A percentile compares a stretch with the other conserved stretches of the same genome.
phyloP scores from a whole-genome alignment of 2,113 vertebrate species.

The Triplophysa siluroides region DNA sequence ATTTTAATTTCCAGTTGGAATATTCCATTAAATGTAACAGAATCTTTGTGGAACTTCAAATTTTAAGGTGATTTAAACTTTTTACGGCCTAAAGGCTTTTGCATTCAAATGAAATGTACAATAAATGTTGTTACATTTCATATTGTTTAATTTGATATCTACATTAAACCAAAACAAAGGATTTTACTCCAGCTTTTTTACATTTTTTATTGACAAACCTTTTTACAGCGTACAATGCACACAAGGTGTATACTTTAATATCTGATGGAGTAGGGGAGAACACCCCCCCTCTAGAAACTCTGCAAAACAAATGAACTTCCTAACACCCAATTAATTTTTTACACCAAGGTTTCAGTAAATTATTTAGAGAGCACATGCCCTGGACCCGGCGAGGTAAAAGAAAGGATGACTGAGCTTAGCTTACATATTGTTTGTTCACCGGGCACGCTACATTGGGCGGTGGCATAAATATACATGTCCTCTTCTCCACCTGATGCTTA shows the following conservation, averaged over 20 bases:
- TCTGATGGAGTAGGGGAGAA: neutral
- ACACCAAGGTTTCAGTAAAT: conserved; percentile 52
- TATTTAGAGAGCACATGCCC: conserved; percentile 52
- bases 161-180: too few relatives aligned
- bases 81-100: too few relatives aligned
- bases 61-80: too few relatives aligned
- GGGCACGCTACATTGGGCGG: conserved; percentile 24
- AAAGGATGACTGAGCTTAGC: conserved; percentile 58
- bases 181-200: too few relatives aligned
- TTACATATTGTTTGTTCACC: conserved; percentile 50
- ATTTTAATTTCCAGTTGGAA: too few relatives aligned
- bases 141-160: too few relatives aligned
- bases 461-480: conserved; percentile 53
- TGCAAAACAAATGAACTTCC: conserved; percentile 47
- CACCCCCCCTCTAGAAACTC: neutral
- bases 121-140: too few relatives aligned
- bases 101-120: too few relatives aligned
- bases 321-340: conserved; percentile 52
- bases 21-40: too few relatives aligned
- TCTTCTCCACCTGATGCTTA: conserved; percentile 39
- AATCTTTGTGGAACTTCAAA: too few relatives aligned
- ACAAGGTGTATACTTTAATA: neutral
- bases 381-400: conserved; percentile 42
- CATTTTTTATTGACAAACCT: too few relatives aligned
- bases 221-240: too few relatives aligned